Evolutionary conservation across 1,140 invertebrate genomes (phyloP).

Genomic region (Hycleus cichorii): DNA sequence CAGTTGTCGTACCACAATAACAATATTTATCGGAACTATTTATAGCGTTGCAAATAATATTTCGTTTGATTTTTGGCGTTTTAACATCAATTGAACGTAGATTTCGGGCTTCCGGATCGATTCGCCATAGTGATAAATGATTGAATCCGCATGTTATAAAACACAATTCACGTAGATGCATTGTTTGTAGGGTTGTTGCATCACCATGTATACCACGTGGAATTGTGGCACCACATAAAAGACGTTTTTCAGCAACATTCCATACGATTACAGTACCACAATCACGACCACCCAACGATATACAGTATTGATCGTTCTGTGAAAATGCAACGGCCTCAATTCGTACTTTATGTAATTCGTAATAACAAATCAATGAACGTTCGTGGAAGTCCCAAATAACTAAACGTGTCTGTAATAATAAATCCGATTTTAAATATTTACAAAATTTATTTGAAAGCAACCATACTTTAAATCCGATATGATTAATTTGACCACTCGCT

Average conservation of each 20-base stretch:
- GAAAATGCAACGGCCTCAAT: slow-evolving; percentile 79
- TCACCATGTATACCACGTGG: slow-evolving; percentile 59
- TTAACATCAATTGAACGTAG: slow-evolving; percentile 63
- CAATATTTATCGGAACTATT: slow-evolving; percentile 59
- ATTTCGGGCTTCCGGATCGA: slow-evolving; percentile 61
- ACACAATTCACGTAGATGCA: slow-evolving; percentile 50
- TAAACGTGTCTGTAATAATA: slow-evolving; percentile 55
- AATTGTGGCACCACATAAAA: slow-evolving; percentile 59
- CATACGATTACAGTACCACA: slow-evolving; percentile 75
- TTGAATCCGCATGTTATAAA: slow-evolving; percentile 68
- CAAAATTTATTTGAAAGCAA: no score
- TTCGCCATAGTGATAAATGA: slow-evolving; percentile 63
- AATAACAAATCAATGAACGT: slow-evolving; percentile 50
- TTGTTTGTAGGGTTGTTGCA: slow-evolving; percentile 50
- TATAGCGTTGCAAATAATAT: slow-evolving; percentile 55
- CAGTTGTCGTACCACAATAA: slow-evolving; percentile 79
- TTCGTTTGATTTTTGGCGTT: slow-evolving; percentile 60
- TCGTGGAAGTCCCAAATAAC: slow-evolving; percentile 81
- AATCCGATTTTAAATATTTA: not conserved
- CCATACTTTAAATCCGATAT: slow-evolving; percentile 77
- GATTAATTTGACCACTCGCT: slow-evolving; percentile 82
- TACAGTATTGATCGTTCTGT: slow-evolving; percentile 67
- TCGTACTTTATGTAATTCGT: slow-evolving; percentile 78
- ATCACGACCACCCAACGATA: slow-evolving; percentile 82
- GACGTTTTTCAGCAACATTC: slow-evolving; percentile 55